Evolutionary conservation across 2,888 invertebrate genomes (phyloP), one percentile per base, ranked within the genome.

Genomic region (Brachyopa scutellaris): DNA sequence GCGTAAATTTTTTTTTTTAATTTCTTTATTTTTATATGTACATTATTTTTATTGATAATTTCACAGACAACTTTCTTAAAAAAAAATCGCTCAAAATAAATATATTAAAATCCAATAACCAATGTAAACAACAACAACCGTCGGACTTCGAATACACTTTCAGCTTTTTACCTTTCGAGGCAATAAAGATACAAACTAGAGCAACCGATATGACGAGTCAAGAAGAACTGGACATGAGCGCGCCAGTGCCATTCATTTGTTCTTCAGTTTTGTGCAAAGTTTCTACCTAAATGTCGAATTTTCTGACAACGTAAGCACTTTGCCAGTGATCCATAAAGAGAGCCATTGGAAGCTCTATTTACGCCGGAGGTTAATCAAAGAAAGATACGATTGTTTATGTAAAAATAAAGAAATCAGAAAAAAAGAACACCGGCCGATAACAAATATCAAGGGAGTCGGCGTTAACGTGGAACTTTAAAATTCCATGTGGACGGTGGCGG

Each of bases 231-330:
- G 66, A 66, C 62, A 70, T 36, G 33, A 13, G 15, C 33, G 15
- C 13, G n/a, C 2, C 17, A 6, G 17, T 23, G 38, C 26, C 15
- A 17, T 49, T 51, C 31, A 21, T 21, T 55, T 33, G 15, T 33
- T 40, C 33, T 36, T 21, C 15, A 42, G 26, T 66, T 55, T 15
- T 31, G n/a, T 29, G 8, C 26, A 17, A 66, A 33, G 29, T 64
- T 57, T 49, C 29, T 51, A 51, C 49, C 42, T 76, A 64, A 62
- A 67, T 69, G 57, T 74, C 57, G 31, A 23, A 15, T 47, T 72
- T 72, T 61, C 55, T 79, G 82, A 42, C 84, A 84, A 85, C 85
- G 85, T 85, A 76, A 74, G 85, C 85, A 84, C 23, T 45, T 62
- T 51, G 17, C 23, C 11, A 13, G 21, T 33, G 67, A 57, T 59